Conservation (phyloP, 2,888 invertebrate genomes). For the Lycia hirtaria region DNA sequence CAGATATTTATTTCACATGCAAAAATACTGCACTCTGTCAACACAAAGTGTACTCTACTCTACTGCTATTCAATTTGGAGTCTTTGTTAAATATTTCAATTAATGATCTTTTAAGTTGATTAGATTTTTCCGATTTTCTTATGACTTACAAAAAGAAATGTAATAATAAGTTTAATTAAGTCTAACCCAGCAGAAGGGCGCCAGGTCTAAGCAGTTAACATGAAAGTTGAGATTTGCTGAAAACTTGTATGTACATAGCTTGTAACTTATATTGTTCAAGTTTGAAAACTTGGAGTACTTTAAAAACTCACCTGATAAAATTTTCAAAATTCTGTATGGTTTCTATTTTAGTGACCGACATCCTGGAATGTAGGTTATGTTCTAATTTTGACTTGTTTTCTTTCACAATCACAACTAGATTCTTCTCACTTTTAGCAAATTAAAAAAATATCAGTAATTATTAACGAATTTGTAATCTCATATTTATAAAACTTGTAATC, state of each 20-base stretch:
- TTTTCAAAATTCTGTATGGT: constrained; percentile 80
- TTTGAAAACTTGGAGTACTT: background rate
- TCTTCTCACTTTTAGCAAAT: background rate
- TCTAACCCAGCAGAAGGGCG: no score
- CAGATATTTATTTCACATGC: background rate
- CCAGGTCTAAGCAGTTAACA: no score
- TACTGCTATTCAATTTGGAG: background rate
- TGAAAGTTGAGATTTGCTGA: background rate
- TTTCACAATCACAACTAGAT: background rate
- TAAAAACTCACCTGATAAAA: constrained; percentile 65
- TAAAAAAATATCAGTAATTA: background rate
- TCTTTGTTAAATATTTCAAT: no score
- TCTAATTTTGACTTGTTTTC: background rate
- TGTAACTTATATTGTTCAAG: background rate
- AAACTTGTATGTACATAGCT: background rate
- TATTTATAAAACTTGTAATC: no score
- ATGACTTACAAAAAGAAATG: no score
- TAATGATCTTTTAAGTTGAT: no score
- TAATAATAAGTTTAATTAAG: no score
- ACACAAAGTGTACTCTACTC: no score
- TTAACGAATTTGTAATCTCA: background rate
- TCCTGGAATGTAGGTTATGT: constrained; percentile 50
- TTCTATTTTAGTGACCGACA: constrained; percentile 82
- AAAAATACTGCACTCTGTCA: background rate
- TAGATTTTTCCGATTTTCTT: no score